Conservation (phyloP, 2,113 vertebrate species). For the Pantherophis guttatus region DNA sequence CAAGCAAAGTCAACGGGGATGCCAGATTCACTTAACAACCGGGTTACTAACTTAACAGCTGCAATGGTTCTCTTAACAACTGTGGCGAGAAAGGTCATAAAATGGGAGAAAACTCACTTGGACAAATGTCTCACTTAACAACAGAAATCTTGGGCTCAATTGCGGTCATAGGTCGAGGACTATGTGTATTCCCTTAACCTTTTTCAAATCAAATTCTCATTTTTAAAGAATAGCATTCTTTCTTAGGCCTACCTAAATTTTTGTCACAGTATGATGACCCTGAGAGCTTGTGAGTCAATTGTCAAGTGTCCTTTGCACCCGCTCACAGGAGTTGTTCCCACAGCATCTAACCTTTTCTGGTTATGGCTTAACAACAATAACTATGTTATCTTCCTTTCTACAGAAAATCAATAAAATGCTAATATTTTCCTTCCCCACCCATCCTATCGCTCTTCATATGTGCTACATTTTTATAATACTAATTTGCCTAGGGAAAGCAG, state of each 20-base stretch:
- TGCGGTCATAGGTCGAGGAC: too few relatives aligned
- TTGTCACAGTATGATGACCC: not conserved
- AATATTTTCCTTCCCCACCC: not conserved
- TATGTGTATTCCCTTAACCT: not conserved
- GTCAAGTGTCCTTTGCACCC: not conserved
- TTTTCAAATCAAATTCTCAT: not conserved
- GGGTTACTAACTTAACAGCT: too few relatives aligned
- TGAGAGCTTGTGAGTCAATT: not conserved
- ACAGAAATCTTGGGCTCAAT: too few relatives aligned
- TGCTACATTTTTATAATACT: not conserved
- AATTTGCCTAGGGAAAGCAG: not conserved
- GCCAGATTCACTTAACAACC: too few relatives aligned
- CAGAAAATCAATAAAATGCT: not conserved
- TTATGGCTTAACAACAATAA: not conserved
- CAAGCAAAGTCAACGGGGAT: too few relatives aligned
- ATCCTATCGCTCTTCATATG: not conserved
- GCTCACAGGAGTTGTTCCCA: not conserved
- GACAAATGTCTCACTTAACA: too few relatives aligned
- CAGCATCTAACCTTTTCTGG: not conserved
- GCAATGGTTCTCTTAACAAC: too few relatives aligned
- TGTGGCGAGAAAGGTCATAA: too few relatives aligned
- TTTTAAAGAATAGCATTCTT: not conserved
- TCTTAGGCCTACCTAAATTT: not conserved
- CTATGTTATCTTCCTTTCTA: not conserved
- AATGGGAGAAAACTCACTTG: too few relatives aligned